These are phyloP conservation scores for Peromyscus maniculatus DNA, from an alignment of 2,113 vertebrate genomes.

Conservation along the genomic window DNA sequence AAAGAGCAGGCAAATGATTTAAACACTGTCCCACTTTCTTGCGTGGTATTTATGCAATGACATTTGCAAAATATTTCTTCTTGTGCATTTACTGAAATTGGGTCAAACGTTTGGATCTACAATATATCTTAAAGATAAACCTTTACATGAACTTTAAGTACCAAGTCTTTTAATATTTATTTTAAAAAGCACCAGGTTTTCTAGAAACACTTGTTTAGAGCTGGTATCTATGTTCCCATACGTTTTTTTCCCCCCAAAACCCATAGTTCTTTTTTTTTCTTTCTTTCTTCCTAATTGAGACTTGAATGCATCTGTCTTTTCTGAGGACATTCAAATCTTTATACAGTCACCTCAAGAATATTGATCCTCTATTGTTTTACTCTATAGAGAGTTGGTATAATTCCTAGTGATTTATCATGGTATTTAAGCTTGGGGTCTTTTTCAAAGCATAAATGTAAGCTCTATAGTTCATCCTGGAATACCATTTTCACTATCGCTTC, in stretches of 20 bases:
- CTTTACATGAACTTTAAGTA: not conserved
- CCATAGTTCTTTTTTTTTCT: not conserved
- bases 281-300: not conserved
- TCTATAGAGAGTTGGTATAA: not conserved
- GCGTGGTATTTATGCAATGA: not conserved
- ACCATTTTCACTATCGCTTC: not conserved
- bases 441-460: not conserved
- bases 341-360: not conserved
- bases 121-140: not conserved
- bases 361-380: not conserved
- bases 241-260: not conserved
- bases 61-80: not conserved
- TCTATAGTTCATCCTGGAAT: not conserved
- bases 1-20: not conserved
- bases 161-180: not conserved
- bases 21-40: not conserved
- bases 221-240: not conserved
- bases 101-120: not conserved
- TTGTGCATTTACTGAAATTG: not conserved
- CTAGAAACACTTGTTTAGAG: not conserved
- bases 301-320: not conserved
- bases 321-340: not conserved
- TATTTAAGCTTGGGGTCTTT: not conserved
- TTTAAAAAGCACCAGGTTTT: not conserved
- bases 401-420: not conserved